Evolutionary conservation across 2,888 invertebrate species (phyloP), one percentile per base, ranked within the genome.

Genomic region (Parnassius apollo): DNA sequence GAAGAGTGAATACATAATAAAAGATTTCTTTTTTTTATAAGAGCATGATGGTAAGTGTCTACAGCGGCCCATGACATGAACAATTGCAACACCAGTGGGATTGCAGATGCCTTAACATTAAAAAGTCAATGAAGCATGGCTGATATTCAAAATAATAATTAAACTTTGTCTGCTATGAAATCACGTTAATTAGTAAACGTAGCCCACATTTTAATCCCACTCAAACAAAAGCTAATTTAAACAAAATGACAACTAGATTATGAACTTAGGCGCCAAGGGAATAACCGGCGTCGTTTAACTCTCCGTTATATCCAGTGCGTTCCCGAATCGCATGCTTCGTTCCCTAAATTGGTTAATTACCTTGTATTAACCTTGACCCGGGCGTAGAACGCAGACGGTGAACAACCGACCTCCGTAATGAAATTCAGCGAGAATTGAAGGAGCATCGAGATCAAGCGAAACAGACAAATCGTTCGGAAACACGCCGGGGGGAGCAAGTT

Each of bases 341-440:
- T 42, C 58, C 62, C 44, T 42, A 42, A 62, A 62, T 62, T 58
- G 62, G 58, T 62, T 57, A 58, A 62, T 58, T 62, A 54, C 62
- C 58, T 57, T 52, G 48, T n/a, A 25, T 42, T 53, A 49, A 71
- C 74, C 74, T 71, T 74, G 74, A 72, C 74, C 74, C 62, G 62
- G 35, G 64, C 62, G 61, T 64, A 18, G 45, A 13, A n/a, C 70
- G 68, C 74, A 75, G 75, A 75, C 75, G 65, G 72, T 65, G 57
- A 73, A 74, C 67, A 73, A 64, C 69, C 71, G 70, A 66, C 69
- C 71, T 69, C 68, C 66, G 65, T 67, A 68, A 66, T 64, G 68
- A 64, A 59, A 58, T 62, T 58, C 62, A 42, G 18, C 58, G 62
- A 48, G 49, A 57, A 57, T 57, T 42, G 62, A 48, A 57, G 52